These are phyloP conservation scores for Salminus brasiliensis DNA, from an alignment of 2,113 vertebrate genomes.

Conservation along the genomic window DNA sequence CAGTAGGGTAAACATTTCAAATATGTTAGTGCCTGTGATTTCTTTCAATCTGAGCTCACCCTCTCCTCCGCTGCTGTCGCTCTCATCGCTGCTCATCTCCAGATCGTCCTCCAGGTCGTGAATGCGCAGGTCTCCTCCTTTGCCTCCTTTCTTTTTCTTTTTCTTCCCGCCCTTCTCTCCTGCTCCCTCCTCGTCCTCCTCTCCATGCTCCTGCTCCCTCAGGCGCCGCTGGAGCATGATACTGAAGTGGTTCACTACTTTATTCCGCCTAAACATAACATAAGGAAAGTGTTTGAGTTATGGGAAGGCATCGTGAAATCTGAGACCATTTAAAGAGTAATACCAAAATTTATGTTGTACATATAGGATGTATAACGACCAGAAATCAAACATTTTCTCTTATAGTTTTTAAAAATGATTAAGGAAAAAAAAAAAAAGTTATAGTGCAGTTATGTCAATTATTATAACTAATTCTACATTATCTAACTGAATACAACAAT, in stretches of 20 bases:
- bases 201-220: constrained; percentile 82
- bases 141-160: constrained; percentile 77
- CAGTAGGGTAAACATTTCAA: too few species aligned
- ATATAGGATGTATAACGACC: too few species aligned
- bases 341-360: too few species aligned
- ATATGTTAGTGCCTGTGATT: not conserved
- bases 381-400: too few species aligned
- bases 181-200: constrained; percentile 80
- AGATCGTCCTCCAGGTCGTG: constrained; percentile 89
- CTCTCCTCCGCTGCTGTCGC: constrained; percentile 82
- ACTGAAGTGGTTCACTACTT: constrained; percentile 93
- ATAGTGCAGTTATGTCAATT: too few species aligned
- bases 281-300: not conserved
- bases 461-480: too few species aligned
- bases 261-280: constrained; percentile 81
- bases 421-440: too few species aligned
- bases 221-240: constrained; percentile 94
- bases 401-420: too few species aligned
- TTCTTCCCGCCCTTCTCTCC: constrained; percentile 73
- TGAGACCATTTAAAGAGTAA: too few species aligned
- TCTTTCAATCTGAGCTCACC: constrained; percentile 65
- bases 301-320: too few species aligned
- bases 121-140: constrained; percentile 81
- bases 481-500: too few species aligned
- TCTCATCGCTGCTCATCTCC: constrained; percentile 88